These are phyloP conservation scores for Melanerpes aurifrons DNA, from an alignment of 2,113 vertebrate genomes.

Conservation along the genomic window DNA sequence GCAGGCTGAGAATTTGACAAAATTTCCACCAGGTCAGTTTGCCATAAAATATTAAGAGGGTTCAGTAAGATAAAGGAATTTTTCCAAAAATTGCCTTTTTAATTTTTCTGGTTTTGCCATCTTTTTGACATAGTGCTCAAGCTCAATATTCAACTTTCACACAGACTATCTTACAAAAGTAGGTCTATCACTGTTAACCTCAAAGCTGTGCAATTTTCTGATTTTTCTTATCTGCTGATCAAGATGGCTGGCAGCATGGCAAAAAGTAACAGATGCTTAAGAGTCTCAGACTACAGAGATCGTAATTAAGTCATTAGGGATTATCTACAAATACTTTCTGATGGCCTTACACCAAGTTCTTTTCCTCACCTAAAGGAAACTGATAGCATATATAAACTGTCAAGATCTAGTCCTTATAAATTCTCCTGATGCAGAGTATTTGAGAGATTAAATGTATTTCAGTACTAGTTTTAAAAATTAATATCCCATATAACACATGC, in stretches of 20 bases:
- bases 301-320: not conserved
- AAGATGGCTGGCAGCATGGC: not conserved
- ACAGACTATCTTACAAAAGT: not conserved
- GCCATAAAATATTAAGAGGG: not conserved
- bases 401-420: not conserved
- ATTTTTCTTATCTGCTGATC: conserved; percentile 23
- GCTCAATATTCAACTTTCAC: not conserved
- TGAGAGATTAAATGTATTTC: not conserved
- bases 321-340: conserved; percentile 10
- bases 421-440: not conserved
- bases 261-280: not conserved
- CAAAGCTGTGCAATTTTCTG: not conserved
- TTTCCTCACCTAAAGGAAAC: not conserved
- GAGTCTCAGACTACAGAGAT: not conserved
- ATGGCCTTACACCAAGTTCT: not conserved
- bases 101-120: not conserved
- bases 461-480: not conserved
- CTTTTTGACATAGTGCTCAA: not conserved
- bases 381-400: not conserved
- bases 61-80: not conserved
- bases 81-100: not conserved
- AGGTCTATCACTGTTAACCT: not conserved
- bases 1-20: not conserved
- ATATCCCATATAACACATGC: not conserved
- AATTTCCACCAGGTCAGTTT: not conserved